phyloP scores from a whole-genome alignment of 2,797 vertebrate species.

The Numenius phaeopus region DNA sequence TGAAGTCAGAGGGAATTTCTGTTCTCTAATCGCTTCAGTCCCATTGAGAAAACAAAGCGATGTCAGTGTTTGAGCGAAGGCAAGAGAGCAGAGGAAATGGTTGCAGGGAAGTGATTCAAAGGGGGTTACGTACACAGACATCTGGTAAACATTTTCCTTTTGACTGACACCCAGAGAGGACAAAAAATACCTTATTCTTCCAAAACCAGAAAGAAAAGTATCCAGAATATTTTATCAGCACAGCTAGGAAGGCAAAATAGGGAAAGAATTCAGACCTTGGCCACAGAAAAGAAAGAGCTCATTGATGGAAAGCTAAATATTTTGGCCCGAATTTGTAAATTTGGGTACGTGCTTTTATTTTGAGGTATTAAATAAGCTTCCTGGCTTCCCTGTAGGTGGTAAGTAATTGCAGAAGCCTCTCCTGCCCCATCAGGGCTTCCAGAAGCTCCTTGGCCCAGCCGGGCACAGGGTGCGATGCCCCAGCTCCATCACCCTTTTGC shows the following conservation, averaged over 20 bases:
- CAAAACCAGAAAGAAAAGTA: not conserved
- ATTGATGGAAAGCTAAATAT: not conserved
- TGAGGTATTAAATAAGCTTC: not conserved
- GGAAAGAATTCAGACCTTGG: slow-evolving; percentile 1
- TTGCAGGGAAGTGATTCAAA: not conserved
- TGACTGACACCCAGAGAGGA: not conserved
- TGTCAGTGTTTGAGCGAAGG: not conserved
- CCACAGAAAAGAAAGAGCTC: not conserved
- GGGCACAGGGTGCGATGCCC: rapidly evolving
- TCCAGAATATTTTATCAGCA: slow-evolving; percentile 34
- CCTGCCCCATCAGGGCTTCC: not conserved
- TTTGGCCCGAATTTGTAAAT: not conserved
- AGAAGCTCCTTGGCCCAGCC: not conserved
- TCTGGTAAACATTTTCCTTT: slow-evolving; percentile 1
- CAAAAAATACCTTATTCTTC: slow-evolving; percentile 22
- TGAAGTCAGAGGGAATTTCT: not conserved
- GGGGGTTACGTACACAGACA: not conserved
- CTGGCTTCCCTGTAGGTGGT: not conserved
- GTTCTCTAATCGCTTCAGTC: not conserved
- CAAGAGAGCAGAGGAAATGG: not conserved
- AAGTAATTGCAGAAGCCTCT: not conserved
- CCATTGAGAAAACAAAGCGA: not conserved
- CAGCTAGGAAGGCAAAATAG: slow-evolving; percentile 3
- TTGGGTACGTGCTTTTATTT: not conserved
- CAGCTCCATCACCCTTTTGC: not conserved